Evolutionary conservation across 2,797 vertebrate genomes (phyloP), one percentile per base, ranked within the genome.

Genomic region (Lithobates sylvaticus): DNA sequence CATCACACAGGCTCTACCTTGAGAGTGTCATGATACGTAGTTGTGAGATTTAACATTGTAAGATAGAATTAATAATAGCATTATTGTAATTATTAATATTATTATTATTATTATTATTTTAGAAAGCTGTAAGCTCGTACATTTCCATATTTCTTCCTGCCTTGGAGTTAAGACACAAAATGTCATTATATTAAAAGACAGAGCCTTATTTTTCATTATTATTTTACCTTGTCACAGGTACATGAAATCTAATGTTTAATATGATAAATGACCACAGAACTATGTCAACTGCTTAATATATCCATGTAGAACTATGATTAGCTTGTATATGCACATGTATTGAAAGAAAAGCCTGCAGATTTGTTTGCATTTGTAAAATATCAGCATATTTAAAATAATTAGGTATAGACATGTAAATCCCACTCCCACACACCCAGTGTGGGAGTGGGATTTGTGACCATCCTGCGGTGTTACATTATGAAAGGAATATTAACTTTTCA

Each of bases 401-500:
- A 76, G 39, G 50, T 69, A 36, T 78, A 69, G 54, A 58, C 27
- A 44, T 76, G 61, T 80, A 29, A 29, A 29, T 29, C 29, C 29
- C 29, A 29, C 29, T 29, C 29, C 29, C 29, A 29, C 29, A 29
- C 71, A 76, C 23, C 15, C 29, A n/a, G 71, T 29, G 12, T n/a
- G 27, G 27, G 36, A 34, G 39, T 32, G n/a, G 27, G 61, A 42
- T 39, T 44, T 76, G 5, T 32, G 8, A 72, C 50, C 27, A 82
- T 77, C 27, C 75, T 69, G 50, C 27, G 64, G 8, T 32, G 27
- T 50, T 64, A 77, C 10, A 71, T 61, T 86, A 58, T 71, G 32
- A 77, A 77, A n/a, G 54, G 39, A 61, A 42, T 87, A 61, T 83
- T 83, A 72, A 68, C 42, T n/a, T 68, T n/a, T 27, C 27, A 72